Evolutionary conservation across 2,797 vertebrate genomes (phyloP).

Genomic region (Cossypha heuglini): DNA sequence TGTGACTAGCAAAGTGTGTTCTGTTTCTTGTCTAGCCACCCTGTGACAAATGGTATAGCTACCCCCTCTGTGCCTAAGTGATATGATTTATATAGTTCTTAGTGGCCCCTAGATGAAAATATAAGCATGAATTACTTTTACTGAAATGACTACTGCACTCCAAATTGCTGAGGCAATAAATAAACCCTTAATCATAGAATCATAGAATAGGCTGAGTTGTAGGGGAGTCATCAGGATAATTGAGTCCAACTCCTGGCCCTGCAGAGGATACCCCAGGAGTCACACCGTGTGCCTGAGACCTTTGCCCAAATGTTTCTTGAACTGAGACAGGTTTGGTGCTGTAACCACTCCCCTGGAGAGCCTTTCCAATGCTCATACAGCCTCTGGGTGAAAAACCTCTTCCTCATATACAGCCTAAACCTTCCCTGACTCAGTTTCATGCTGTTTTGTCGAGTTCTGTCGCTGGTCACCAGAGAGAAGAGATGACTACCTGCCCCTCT

Average conservation of each 20-base stretch:
- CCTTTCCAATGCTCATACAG: background rate
- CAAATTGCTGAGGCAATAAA: conserved; percentile 6
- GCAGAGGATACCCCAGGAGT: background rate
- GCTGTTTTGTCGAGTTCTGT: background rate
- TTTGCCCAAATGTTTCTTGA: background rate
- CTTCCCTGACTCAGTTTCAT: background rate
- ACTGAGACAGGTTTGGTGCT: background rate
- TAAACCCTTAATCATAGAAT: background rate
- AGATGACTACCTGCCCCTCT: background rate
- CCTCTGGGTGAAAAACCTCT: background rate
- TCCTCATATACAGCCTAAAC: background rate
- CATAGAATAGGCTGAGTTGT: background rate
- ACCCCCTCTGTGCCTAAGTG: background rate
- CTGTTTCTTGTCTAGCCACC: background rate
- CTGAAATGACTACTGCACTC: background rate
- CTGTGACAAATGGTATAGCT: background rate
- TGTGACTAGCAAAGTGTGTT: background rate
- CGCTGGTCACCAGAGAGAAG: background rate
- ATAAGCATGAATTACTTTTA: background rate
- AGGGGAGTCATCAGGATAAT: background rate
- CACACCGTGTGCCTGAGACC: background rate
- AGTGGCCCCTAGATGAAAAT: background rate
- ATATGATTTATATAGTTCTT: background rate
- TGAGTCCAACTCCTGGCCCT: background rate
- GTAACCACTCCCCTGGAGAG: background rate